phyloP scores from a whole-genome alignment of 2,797 vertebrate genomes.

The Sebastes iracundus region DNA sequence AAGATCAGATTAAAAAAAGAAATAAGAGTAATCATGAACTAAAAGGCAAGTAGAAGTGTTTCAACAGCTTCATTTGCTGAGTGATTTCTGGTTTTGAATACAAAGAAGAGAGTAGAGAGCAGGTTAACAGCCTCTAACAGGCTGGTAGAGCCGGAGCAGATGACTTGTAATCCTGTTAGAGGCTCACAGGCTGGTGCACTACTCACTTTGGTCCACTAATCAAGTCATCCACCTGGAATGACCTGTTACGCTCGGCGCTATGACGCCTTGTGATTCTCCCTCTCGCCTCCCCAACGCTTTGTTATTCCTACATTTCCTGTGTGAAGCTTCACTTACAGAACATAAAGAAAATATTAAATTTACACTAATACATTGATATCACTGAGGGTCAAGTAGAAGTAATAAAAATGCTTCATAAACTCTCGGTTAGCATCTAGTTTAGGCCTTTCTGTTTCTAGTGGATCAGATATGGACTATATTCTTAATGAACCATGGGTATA shows the following conservation, averaged over 20 bases:
- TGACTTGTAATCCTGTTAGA: conserved; percentile 72
- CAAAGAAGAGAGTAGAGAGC: conserved; percentile 17
- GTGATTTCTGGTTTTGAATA: not conserved
- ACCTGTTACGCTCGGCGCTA: not conserved
- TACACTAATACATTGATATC: not conserved
- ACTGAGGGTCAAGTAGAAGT: not conserved
- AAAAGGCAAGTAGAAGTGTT: not conserved
- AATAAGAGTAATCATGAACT: not conserved
- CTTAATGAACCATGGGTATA: not conserved
- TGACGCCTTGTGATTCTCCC: not conserved
- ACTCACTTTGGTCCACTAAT: conserved; percentile 49
- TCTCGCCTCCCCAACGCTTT: not conserved
- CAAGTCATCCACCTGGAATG: conserved; percentile 55
- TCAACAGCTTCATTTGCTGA: not conserved
- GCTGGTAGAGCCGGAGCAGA: conserved; percentile 56
- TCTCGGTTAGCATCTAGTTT: not conserved
- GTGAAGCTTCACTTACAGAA: not conserved
- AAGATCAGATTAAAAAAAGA: not conserved
- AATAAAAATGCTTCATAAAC: not conserved
- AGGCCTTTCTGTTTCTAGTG: not conserved
- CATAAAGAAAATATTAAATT: not conserved
- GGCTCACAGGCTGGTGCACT: conserved; percentile 50
- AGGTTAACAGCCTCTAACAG: conserved; percentile 8
- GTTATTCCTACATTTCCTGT: not conserved
- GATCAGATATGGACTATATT: not conserved